phyloP scores from a whole-genome alignment of 2,113 vertebrate species.

The Carollia perspicillata region DNA sequence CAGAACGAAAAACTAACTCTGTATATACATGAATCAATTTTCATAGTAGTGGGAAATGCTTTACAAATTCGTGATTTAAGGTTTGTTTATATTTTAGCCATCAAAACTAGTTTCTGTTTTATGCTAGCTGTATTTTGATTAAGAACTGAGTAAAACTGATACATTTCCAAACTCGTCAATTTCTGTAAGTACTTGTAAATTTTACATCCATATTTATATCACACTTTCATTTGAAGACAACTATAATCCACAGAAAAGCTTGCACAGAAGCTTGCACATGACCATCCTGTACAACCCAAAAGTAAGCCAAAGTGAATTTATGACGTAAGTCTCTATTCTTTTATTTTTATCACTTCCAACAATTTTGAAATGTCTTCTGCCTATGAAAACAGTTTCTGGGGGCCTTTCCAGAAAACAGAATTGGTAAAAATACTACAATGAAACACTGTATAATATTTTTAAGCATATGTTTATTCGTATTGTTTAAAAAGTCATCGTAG shows the following conservation, averaged over 20 bases:
- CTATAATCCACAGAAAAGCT: background rate
- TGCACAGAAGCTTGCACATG: background rate
- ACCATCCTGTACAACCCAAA: background rate
- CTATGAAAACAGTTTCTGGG: constrained; percentile 41
- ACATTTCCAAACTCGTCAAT: constrained; percentile 20
- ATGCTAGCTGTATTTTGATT: background rate
- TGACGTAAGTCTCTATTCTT: constrained; percentile 16
- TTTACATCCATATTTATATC: background rate
- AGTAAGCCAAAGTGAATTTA: background rate
- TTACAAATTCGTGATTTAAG: background rate
- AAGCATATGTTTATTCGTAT: background rate
- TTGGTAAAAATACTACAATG: constrained; percentile 24
- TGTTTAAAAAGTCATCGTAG: background rate
- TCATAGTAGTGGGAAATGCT: background rate
- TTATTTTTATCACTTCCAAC: constrained; percentile 26
- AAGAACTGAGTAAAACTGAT: background rate
- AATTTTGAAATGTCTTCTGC: constrained; percentile 41
- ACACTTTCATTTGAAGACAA: background rate
- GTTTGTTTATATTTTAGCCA: background rate
- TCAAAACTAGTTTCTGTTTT: constrained; percentile 36
- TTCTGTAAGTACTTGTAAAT: background rate
- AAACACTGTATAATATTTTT: background rate
- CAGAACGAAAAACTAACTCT: background rate
- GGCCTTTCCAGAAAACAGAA: constrained; percentile 33
- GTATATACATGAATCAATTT: background rate